Percentiles rank a stretch among this genome's conserved stretches.
Conservation (phyloP, 2,113 vertebrate species). For the Solea senegalensis region DNA sequence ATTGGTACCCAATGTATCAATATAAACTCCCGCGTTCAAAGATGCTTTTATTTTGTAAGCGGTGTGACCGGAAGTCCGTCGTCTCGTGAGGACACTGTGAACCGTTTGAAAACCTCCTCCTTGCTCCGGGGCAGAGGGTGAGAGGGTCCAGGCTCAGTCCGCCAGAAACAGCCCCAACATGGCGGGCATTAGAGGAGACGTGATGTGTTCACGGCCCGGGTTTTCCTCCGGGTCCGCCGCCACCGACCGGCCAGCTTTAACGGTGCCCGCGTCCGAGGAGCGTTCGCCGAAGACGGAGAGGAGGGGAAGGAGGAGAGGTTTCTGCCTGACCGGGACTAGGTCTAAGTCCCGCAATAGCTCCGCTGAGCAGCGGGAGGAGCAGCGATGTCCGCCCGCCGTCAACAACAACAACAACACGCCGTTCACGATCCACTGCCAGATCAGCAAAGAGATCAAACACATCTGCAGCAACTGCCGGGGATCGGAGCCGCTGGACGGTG, state of each 20-base stretch:
- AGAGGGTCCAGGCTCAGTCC: conserved; percentile 20
- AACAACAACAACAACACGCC: conserved; percentile 87
- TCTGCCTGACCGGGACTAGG: conserved; percentile 87
- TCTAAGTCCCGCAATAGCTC: conserved; percentile 80
- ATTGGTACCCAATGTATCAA: too few relatives aligned
- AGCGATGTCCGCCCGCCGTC: conserved; percentile 46
- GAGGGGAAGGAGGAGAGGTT: conserved; percentile 83
- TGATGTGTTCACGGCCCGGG: conserved; percentile 67
- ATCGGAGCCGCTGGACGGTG: conserved; percentile 89
- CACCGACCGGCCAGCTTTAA: conserved; percentile 63
- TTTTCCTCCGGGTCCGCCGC: neutral
- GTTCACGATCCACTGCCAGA: conserved; percentile 89
- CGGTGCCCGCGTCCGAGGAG: conserved; percentile 51
- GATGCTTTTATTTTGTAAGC: conserved; percentile 51
- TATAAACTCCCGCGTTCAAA: too few relatives aligned
- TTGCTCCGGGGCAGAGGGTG: conserved; percentile 22
- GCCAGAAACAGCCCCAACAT: conserved; percentile 70
- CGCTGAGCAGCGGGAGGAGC: conserved; percentile 64
- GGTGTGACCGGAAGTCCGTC: neutral
- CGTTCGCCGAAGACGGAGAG: conserved; percentile 72
- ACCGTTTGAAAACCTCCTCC: conserved; percentile 41
- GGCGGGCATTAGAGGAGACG: conserved; percentile 80
- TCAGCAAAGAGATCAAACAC: conserved; percentile 89
- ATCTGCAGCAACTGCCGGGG: conserved; percentile 98
- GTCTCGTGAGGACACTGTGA: neutral